These are phyloP conservation scores for Platycheirus rosarum DNA, from an alignment of 2,888 invertebrate genomes.

Conservation along the genomic window DNA sequence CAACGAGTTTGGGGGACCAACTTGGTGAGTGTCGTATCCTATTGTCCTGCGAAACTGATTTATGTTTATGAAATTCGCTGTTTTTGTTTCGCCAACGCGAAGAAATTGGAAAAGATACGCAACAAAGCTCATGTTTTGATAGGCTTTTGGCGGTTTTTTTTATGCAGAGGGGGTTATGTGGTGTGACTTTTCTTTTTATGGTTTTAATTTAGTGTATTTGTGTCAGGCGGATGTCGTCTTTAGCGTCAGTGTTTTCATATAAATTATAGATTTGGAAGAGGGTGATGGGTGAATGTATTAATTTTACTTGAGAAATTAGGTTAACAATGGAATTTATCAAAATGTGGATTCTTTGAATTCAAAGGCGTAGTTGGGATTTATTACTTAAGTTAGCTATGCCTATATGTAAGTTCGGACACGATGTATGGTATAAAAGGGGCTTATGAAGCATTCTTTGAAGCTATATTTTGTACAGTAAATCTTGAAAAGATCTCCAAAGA, in stretches of 20 bases:
- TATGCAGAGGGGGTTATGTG: not conserved
- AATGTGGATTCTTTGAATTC: too few species aligned
- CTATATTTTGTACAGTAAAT: too few species aligned
- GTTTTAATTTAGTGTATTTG: conserved; percentile 25
- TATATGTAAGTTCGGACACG: too few species aligned
- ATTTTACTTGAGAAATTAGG: too few species aligned
- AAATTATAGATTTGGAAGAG: not conserved
- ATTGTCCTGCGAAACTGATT: conserved; percentile 68
- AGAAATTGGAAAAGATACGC: conserved; percentile 66
- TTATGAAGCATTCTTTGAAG: too few species aligned
- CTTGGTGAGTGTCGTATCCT: conserved; percentile 24
- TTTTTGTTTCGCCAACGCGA: conserved; percentile 60
- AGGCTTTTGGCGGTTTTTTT: conserved; percentile 3
- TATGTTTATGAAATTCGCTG: conserved; percentile 71
- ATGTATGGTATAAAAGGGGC: too few species aligned
- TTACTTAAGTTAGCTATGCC: too few species aligned
- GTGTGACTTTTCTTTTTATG: conserved; percentile 7
- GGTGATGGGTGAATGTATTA: too few species aligned
- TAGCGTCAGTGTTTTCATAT: not conserved
- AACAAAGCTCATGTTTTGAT: conserved; percentile 36
- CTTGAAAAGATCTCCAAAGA: too few species aligned
- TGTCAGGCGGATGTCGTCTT: conserved; percentile 26
- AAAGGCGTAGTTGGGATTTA: too few species aligned
- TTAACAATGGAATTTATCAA: too few species aligned
- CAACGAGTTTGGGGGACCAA: conserved; percentile 12